Evolutionary conservation across 2,888 invertebrate genomes (phyloP).

Genomic region (Eledona agricola): DNA sequence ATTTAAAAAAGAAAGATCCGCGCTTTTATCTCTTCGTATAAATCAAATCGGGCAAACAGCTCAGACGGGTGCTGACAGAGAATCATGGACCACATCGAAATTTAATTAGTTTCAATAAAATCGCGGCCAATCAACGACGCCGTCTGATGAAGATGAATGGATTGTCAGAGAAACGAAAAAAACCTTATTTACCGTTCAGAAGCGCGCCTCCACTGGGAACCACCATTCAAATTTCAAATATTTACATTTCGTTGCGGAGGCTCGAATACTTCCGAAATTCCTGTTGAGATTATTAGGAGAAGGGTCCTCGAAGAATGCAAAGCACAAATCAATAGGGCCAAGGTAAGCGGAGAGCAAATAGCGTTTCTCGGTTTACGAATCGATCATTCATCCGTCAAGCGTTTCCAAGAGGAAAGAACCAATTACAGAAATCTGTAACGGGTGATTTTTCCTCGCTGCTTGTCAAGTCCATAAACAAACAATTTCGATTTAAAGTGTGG

Average conservation of each 20-base stretch:
- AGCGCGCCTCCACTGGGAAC: conserved; percentile 37
- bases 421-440: conserved; percentile 15
- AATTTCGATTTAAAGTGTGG: conserved; percentile 35
- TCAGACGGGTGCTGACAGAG: conserved; percentile 10
- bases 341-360: conserved; percentile 14
- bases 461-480: conserved; percentile 16
- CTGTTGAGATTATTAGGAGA: conserved; percentile 41
- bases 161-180: too few species aligned
- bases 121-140: too few species aligned
- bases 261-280: conserved; percentile 43
- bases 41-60: conserved; percentile 38
- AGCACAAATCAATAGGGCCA: conserved; percentile 36
- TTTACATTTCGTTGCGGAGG: conserved; percentile 47
- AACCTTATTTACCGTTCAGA: conserved; percentile 40
- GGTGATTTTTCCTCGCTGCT: conserved; percentile 3
- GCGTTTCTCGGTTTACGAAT: conserved; percentile 4
- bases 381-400: conserved; percentile 5
- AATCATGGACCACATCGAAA: too few species aligned
- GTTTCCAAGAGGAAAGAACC: background rate
- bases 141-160: conserved; percentile 27
- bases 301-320: conserved; percentile 19
- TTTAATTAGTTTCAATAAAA: too few species aligned
- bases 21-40: conserved; percentile 25
- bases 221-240: conserved; percentile 54
- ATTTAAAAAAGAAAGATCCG: conserved; percentile 17